Evolutionary conservation across 2,888 invertebrate species (phyloP), one percentile per base, ranked within the genome.

Genomic region (Scaptomyza caliginosa): DNA sequence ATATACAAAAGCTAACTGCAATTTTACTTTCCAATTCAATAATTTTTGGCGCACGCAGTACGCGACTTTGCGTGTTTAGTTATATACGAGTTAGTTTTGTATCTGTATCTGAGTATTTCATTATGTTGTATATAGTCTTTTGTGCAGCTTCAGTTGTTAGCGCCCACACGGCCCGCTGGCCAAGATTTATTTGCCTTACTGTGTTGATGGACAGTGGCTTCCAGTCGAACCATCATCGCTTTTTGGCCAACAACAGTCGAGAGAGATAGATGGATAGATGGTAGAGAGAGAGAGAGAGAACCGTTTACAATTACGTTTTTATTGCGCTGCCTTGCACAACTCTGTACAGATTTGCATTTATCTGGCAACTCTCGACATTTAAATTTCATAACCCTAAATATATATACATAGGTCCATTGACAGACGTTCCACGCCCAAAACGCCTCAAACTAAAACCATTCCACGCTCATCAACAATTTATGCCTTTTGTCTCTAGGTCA

Each of bases 21-120:
- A 77, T 73, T 83, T 82, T 67, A 73, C 82, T 82, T 82, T 82
- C 86, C 77, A 83, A 82, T 86, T 82, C 77, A 69, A 86, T 82
- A 83, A 79, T 65, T 80, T 79, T 70, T 80, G 48, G 51, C 68
- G 68, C 78, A 78, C 73, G 78, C 78, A 81, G 77, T 54, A 45
- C 34, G 78, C 59, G 21, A 13, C 43, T 60, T 57, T 50, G 67
- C 67, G 67, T 67, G 74, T 36, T 36, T 56, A 16, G 54, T 54
- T 39, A 13, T 6, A 10, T 26, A 16, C 11, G 2, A 51, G 43
- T 19, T 45, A 38, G 23, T 46, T 45, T 13, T 42, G 40, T 48
- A 38, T 63, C 2, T 13, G 19, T 21, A 46, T 45, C 19, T 30
- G 17, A 4, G 17, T 58, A 51, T 74, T 52, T 48, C 16, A 42